phyloP scores from a whole-genome alignment of 2,113 vertebrate genomes.

The Zosterops hypoxanthus region DNA sequence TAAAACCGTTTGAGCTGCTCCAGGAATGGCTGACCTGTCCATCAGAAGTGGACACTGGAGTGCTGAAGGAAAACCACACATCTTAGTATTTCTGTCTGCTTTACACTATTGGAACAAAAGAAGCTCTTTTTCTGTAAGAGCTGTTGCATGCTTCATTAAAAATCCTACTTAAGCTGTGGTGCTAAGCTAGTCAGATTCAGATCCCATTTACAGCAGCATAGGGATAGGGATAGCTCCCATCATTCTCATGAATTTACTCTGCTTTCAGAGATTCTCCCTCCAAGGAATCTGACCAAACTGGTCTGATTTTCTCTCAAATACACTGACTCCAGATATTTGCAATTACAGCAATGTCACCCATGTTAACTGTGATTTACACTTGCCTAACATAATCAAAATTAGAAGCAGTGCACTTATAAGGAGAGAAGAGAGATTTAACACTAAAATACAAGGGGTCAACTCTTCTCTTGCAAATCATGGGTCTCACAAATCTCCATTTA shows the following conservation, averaged over 20 bases:
- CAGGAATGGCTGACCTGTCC: not conserved
- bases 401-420: not conserved
- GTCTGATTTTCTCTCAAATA: constrained; percentile 8
- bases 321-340: not conserved
- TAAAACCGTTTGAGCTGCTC: not conserved
- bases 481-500: not conserved
- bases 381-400: not conserved
- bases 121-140: not conserved
- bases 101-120: not conserved
- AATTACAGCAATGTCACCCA: not conserved
- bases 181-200: not conserved
- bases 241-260: not conserved
- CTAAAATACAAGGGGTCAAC: not conserved
- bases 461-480: not conserved
- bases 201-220: not conserved
- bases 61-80: not conserved
- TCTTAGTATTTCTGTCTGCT: not conserved
- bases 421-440: not conserved
- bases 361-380: not conserved
- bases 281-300: not conserved
- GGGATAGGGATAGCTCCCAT: not conserved
- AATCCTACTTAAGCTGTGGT: not conserved
- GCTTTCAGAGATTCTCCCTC: not conserved
- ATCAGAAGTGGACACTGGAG: not conserved
- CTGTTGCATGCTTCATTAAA: not conserved